Percentiles rank a stretch among this genome's conserved stretches.
These are phyloP conservation scores for Fopius arisanus DNA, from an alignment of 1,140 invertebrate species.

Conservation along the genomic window DNA sequence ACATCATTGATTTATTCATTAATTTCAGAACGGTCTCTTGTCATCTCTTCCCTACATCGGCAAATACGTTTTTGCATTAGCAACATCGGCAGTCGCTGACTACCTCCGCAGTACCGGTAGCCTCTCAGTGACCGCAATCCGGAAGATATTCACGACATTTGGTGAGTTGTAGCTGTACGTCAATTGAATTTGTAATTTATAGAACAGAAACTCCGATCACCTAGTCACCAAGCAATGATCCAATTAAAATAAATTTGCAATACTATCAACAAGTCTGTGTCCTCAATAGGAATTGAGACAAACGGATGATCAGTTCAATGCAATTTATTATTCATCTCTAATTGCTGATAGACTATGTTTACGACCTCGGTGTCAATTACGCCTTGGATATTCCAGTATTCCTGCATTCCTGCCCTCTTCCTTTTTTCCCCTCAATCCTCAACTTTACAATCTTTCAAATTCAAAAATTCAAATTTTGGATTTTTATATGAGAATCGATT, in stretches of 20 bases:
- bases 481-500: no score
- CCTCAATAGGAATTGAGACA: neutral
- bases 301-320: neutral
- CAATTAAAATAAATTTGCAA: neutral
- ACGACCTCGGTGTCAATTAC: neutral
- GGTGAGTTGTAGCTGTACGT: slow-evolving; percentile 56
- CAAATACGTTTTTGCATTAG: slow-evolving; percentile 80
- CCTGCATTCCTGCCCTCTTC: no score
- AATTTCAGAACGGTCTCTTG: slow-evolving; percentile 81
- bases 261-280: neutral
- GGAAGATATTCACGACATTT: slow-evolving; percentile 74
- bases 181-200: neutral
- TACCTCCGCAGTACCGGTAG: slow-evolving; percentile 70
- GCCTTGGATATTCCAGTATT: no score
- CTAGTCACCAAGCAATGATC: no score
- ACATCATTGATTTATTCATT: neutral
- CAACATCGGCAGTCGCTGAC: slow-evolving; percentile 75
- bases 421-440: no score
- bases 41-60: slow-evolving; percentile 89
- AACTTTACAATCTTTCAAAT: no score
- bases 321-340: neutral
- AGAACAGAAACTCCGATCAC: neutral
- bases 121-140: slow-evolving; percentile 74
- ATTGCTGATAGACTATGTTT: neutral
- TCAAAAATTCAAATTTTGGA: no score